Base-by-base conservation (phyloP, 2,888 invertebrate species). In the Geotrupes spiniger region DNA sequence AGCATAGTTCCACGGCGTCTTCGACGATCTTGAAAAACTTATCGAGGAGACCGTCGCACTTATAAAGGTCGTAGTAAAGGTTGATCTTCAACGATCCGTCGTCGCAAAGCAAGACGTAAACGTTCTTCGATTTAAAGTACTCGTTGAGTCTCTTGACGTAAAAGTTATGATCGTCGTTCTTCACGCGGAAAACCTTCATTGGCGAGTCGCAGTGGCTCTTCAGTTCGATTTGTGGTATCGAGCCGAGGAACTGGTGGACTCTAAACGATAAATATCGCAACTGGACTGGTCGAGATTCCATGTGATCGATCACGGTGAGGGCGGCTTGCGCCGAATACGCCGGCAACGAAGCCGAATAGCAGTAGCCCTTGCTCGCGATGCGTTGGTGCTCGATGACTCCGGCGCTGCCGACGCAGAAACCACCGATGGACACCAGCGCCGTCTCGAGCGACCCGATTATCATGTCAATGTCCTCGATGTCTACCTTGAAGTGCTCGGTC, bases 281-380 rank as follows among this genome's bases (percentile, higher is more conserved):
- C 21, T 89, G 75, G 8, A 71, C 64, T 0, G 88, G 84, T 31
- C 82, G 77, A 1, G 78, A 73, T 61, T 89, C 85, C 52, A 96
- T 78, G 0, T 89, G 77, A 56, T 87, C 82, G 1, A 97, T 69
- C 0, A 91, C 87, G 2, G 82, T 80, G 46, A 89, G 87, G 4
- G 94, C 95, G 0, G 93, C 92, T 48, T 92, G 84, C 1, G 95
- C 87, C 60, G 97, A 73, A 72, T 96, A 83, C 0, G 98, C 97
- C 1, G 98, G 97, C 38, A 92, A 73, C 0, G 98, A 97, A 0
- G 98, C 98, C 2, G 97, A 98, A 74, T 98, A 99, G 72, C 96
- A 96, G 70, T 98, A 98, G 0, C 92, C 89, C 73, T 89, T 74
- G 3, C 92, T 92, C 8, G 90, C 89, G 0, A 93, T 76, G n/a